A percentile compares a stretch with the other conserved stretches of the same genome.
Conservation (phyloP, 2,797 vertebrate genomes). For the Vultur gryphus region DNA sequence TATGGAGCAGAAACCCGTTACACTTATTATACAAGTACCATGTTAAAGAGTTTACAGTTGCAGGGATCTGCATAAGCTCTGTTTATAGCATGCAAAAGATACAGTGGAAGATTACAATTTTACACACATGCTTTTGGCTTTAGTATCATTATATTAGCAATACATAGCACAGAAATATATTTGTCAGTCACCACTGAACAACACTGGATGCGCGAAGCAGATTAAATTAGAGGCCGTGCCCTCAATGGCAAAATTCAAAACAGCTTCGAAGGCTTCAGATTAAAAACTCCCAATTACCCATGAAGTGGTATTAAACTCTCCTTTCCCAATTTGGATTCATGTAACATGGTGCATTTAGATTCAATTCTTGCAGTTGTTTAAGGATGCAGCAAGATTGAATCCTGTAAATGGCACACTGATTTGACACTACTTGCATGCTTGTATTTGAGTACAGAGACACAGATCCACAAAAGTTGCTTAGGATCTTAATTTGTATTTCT, state of each 20-base stretch:
- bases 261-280: neutral
- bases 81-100: neutral
- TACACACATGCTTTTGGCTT: neutral
- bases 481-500: neutral
- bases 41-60: neutral
- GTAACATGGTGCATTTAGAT: neutral
- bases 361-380: neutral
- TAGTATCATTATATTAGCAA: neutral
- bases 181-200: neutral
- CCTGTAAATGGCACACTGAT: neutral
- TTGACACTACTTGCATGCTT: neutral
- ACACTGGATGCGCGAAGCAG: neutral
- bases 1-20: neutral
- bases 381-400: neutral
- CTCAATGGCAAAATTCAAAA: neutral
- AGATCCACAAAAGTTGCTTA: neutral
- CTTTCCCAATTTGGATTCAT: neutral
- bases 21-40: neutral
- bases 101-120: neutral
- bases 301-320: neutral
- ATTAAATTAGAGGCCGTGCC: neutral
- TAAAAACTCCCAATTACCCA: neutral
- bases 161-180: rapidly evolving
- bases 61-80: neutral
- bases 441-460: neutral